phyloP scores from a whole-genome alignment of 2,888 invertebrate genomes.

The Norana najaformis region DNA sequence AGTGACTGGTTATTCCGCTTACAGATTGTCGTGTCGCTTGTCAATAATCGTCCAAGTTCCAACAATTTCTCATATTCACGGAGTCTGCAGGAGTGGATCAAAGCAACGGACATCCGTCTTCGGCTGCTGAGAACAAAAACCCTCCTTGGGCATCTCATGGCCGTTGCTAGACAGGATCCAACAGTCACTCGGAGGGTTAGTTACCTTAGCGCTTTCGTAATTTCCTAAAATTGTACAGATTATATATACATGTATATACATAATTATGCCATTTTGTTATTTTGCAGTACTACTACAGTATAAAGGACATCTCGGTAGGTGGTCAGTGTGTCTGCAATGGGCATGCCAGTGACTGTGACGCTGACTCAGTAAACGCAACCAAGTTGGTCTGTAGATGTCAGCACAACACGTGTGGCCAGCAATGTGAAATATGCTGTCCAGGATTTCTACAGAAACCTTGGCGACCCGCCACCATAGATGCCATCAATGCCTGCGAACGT shows the following conservation, averaged over 20 bases:
- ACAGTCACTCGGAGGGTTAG: constrained; percentile 92
- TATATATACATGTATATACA: too few species aligned
- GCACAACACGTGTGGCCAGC: constrained; percentile 94
- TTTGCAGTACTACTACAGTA: constrained; percentile 93
- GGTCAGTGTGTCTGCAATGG: constrained; percentile 99
- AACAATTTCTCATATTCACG: constrained; percentile 91
- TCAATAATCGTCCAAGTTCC: constrained; percentile 89
- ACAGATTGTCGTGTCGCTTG: constrained; percentile 86
- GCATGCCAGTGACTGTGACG: constrained; percentile 88
- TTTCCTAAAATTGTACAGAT: too few species aligned
- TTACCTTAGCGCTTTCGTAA: too few species aligned
- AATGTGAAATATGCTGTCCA: constrained; percentile 89
- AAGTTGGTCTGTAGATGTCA: constrained; percentile 88
- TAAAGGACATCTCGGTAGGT: constrained; percentile 97
- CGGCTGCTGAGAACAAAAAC: constrained; percentile 91
- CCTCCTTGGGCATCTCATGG: constrained; percentile 93
- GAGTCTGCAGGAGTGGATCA: constrained; percentile 91
- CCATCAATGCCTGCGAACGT: constrained; percentile 94
- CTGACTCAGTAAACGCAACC: constrained; percentile 73
- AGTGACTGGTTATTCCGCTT: constrained; percentile 32
- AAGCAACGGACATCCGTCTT: constrained; percentile 92
- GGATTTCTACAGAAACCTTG: constrained; percentile 86
- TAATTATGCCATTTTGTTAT: too few species aligned
- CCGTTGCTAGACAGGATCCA: constrained; percentile 88
- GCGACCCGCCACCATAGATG: constrained; percentile 83